Conservation (phyloP, 1,140 invertebrate species). For the Rhopalosiphum padi region DNA sequence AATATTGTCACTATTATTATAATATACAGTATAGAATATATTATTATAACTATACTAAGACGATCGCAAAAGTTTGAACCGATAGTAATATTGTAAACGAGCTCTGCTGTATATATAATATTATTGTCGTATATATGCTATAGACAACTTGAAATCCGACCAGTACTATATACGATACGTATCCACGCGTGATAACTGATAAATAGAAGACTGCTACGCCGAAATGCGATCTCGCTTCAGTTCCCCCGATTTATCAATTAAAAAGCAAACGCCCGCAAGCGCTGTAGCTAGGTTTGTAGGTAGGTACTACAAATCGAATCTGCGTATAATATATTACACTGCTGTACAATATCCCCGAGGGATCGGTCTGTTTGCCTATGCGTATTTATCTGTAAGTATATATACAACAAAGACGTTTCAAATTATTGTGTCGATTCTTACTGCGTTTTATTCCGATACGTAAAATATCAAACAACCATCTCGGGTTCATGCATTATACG, state of each 20-base stretch:
- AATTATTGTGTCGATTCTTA: no score
- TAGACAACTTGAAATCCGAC: background rate
- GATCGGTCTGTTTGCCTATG: no score
- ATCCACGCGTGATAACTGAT: constrained; percentile 14
- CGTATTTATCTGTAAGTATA: no score
- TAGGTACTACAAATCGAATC: background rate
- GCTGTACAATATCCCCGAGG: no score
- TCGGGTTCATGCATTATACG: no score
- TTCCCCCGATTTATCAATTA: background rate
- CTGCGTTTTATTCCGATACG: no score
- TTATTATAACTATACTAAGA: no score
- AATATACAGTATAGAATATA: no score
- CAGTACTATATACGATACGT: background rate
- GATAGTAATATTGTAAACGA: background rate
- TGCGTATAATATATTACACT: background rate
- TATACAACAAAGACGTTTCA: no score
- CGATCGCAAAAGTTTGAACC: background rate
- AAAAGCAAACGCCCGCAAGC: background rate
- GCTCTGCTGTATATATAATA: background rate
- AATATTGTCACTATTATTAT: no score
- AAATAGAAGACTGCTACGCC: background rate
- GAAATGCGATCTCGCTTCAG: background rate
- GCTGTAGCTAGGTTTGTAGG: background rate
- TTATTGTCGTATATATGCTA: background rate
- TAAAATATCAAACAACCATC: no score